Percentiles rank a stretch among this genome's conserved stretches.
These are phyloP conservation scores for Cheilinus undulatus DNA, from an alignment of 2,113 vertebrate species.

Conservation along the genomic window DNA sequence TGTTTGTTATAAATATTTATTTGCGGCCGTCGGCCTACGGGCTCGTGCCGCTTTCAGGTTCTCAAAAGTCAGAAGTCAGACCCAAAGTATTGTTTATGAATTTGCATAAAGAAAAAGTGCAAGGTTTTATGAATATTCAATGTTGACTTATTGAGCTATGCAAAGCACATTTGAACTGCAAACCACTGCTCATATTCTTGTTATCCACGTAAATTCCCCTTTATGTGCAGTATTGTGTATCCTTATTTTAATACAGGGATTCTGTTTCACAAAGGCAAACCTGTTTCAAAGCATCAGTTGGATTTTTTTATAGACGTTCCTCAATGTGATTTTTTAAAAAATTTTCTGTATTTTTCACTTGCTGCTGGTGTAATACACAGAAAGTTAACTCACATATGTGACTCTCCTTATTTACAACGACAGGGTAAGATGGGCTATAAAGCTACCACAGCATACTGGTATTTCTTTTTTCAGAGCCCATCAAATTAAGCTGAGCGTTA, in stretches of 20 bases:
- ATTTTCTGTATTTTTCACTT: too few relatives aligned
- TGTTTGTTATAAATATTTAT: slow-evolving; percentile 62
- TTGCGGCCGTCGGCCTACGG: background rate
- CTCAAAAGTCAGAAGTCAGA: slow-evolving; percentile 47
- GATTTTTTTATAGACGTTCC: background rate
- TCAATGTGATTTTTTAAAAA: background rate
- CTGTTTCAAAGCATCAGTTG: background rate
- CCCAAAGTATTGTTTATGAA: slow-evolving; percentile 42
- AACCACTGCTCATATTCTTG: background rate
- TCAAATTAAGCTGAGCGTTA: too few relatives aligned
- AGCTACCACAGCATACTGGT: background rate
- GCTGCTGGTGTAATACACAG: background rate
- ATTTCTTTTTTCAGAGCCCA: too few relatives aligned
- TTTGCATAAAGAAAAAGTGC: slow-evolving; percentile 21
- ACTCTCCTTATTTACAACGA: background rate
- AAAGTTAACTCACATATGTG: background rate
- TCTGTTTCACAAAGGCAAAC: background rate
- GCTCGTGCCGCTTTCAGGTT: slow-evolving; percentile 15
- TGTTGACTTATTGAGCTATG: slow-evolving; percentile 24
- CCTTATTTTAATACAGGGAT: background rate
- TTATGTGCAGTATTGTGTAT: background rate
- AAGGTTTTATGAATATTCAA: slow-evolving; percentile 55
- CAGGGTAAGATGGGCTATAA: background rate
- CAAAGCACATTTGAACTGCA: slow-evolving; percentile 25
- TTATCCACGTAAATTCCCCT: slow-evolving; percentile 5